Evolutionary conservation across 1,140 invertebrate species (phyloP).

Genomic region (Macrosteles quadrilineatus): DNA sequence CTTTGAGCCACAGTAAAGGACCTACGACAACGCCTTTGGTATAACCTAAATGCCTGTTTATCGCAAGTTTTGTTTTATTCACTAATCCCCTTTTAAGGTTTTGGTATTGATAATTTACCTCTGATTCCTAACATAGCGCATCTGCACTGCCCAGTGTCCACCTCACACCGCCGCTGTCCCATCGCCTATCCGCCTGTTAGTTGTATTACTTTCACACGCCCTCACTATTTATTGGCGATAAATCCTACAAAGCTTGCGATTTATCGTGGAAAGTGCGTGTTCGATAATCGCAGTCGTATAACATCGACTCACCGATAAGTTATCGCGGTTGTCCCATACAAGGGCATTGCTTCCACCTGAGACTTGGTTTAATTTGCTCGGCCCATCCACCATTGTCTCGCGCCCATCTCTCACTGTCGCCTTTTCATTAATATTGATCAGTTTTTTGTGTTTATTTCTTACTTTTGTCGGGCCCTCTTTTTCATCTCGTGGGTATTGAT

Average conservation of each 20-base stretch:
- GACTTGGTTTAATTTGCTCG: no score
- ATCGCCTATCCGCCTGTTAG: not conserved
- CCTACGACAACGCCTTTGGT: no score
- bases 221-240: constrained; percentile 1
- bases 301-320: not conserved
- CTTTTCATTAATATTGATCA: constrained; percentile 21
- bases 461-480: constrained; percentile 2
- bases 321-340: no score
- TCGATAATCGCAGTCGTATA: not conserved
- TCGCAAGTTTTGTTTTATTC: no score
- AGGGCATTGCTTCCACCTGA: no score
- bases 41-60: no score
- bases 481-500: not conserved
- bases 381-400: not conserved
- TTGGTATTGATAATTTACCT: no score
- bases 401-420: not conserved
- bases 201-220: not conserved
- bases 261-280: constrained; percentile 13
- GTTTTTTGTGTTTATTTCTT: not conserved
- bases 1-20: no score
- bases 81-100: no score
- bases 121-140: no score
- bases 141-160: no score
- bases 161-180: not conserved
- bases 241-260: constrained; percentile 7